Conservation (phyloP, 1,140 invertebrate species). For the Oedothorax gibbosus region DNA sequence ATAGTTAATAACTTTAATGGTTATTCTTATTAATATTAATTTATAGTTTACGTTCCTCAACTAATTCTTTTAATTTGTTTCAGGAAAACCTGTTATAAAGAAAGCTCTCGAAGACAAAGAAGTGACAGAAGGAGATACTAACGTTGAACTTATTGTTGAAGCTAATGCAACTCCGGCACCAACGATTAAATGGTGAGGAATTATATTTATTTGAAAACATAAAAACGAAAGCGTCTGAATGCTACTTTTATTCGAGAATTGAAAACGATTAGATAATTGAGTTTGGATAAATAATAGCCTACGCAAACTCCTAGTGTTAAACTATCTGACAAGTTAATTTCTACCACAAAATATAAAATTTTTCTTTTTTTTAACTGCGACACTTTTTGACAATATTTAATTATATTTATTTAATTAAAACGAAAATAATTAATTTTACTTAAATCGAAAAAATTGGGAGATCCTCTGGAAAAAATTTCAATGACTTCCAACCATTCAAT, state of each 20-base stretch:
- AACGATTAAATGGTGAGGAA: constrained; percentile 80
- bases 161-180: constrained; percentile 86
- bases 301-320: not conserved
- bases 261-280: constrained; percentile 14
- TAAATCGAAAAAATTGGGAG: too few species aligned
- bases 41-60: not conserved
- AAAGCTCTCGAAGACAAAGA: constrained; percentile 76
- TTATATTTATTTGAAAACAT: too few species aligned
- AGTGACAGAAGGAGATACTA: constrained; percentile 81
- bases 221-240: too few species aligned
- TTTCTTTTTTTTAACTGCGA: not conserved
- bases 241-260: too few species aligned
- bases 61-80: not conserved
- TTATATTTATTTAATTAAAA: too few species aligned
- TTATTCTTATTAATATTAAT: not conserved
- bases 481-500: too few species aligned
- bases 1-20: too few species aligned
- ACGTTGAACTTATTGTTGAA: constrained; percentile 81
- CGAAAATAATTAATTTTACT: too few species aligned
- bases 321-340: too few species aligned
- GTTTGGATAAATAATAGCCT: constrained; percentile 40
- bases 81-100: constrained; percentile 62
- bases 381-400: too few species aligned
- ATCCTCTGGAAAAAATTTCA: too few species aligned
- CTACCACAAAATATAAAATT: too few species aligned